These are phyloP conservation scores for Lasiurus cinereus DNA, from an alignment of 2,113 vertebrate species.

Conservation along the genomic window DNA sequence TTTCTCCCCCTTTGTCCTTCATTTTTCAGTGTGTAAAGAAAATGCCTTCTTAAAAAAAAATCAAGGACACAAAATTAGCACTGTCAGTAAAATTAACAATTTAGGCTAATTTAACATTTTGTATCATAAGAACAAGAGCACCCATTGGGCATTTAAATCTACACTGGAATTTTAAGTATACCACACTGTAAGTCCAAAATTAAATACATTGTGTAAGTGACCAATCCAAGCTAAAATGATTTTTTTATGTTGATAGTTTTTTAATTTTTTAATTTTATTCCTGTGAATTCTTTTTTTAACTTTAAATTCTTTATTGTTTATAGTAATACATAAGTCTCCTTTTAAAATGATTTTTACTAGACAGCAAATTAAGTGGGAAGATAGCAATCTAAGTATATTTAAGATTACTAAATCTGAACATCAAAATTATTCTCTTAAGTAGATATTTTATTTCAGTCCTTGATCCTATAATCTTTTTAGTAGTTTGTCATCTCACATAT, in stretches of 20 bases:
- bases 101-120: constrained; percentile 26
- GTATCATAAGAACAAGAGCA: constrained; percentile 19
- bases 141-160: neutral
- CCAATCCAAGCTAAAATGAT: neutral
- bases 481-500: neutral
- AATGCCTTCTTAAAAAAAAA: neutral
- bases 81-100: constrained; percentile 30
- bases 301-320: too few relatives aligned
- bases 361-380: constrained; percentile 45
- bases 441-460: constrained; percentile 25
- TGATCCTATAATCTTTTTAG: neutral
- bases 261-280: too few relatives aligned
- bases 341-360: constrained; percentile 28
- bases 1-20: neutral
- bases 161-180: constrained; percentile 24
- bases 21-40: neutral
- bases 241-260: neutral
- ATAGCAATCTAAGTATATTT: neutral
- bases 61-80: neutral
- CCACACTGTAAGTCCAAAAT: neutral
- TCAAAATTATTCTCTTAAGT: constrained; percentile 29
- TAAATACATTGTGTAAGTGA: neutral
- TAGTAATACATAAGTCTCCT: too few relatives aligned
- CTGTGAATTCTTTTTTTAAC: too few relatives aligned
- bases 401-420: constrained; percentile 41